phyloP scores from a whole-genome alignment of 1,140 invertebrate species.

The Psilanteris sp. region DNA sequence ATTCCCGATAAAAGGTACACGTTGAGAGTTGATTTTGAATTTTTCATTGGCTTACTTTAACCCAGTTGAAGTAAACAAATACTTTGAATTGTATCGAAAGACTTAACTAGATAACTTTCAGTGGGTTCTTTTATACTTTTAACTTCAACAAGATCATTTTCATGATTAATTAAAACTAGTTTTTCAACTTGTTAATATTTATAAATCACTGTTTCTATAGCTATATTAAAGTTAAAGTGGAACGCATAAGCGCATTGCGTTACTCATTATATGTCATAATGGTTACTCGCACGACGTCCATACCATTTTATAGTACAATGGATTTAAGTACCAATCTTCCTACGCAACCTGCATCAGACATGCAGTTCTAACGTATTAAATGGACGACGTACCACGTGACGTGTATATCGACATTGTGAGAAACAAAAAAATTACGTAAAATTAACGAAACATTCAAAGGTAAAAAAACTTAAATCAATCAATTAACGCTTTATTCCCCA shows the following conservation, averaged over 20 bases:
- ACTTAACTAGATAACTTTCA: constrained; percentile 30
- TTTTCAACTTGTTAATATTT: constrained; percentile 57
- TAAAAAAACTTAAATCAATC: too few species aligned
- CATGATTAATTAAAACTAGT: constrained; percentile 58
- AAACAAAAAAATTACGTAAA: too few species aligned
- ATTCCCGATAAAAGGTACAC: too few species aligned
- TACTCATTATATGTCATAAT: constrained; percentile 52
- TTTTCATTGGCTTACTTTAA: not conserved
- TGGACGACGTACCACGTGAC: constrained; percentile 25
- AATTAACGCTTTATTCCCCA: too few species aligned
- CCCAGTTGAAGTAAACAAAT: constrained; percentile 3
- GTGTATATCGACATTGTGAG: constrained; percentile 36
- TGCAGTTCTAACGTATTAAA: constrained; percentile 17
- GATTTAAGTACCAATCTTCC: constrained; percentile 50
- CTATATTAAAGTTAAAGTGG: constrained; percentile 57
- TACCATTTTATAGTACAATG: constrained; percentile 52
- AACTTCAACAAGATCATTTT: constrained; percentile 35
- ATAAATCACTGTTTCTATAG: constrained; percentile 41
- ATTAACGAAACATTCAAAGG: constrained; percentile 17
- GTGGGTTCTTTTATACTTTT: constrained; percentile 13
- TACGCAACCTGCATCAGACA: constrained; percentile 52
- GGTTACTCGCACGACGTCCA: constrained; percentile 22
- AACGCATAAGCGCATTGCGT: constrained; percentile 52
- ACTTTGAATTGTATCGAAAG: constrained; percentile 1
- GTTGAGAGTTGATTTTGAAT: too few species aligned